Base-by-base conservation (phyloP, 2,113 vertebrate species). In the Perognathus longimembris region DNA sequence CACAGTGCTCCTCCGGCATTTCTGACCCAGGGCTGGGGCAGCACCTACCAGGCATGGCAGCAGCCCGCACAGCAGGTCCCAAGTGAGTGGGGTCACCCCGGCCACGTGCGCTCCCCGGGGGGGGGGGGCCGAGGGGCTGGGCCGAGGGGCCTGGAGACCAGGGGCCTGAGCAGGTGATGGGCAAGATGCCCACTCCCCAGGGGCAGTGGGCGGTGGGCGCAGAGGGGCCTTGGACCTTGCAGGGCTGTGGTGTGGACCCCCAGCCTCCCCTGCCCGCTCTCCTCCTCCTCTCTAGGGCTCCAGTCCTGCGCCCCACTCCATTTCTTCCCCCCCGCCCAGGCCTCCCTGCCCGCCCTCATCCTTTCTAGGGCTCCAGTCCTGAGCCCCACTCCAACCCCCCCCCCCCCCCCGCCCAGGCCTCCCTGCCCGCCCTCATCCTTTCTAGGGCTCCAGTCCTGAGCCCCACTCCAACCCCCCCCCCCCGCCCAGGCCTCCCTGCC, bases 31-130 rank as follows among this genome's bases (percentile, higher is more conserved):
- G 99, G 99, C 92, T 99, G 99, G 99, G 99, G 99, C 63, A 99
- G 98, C 79, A 98, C 99, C 95, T 99, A 99, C 98, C 99, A 99
- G 97, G 98, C 99, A 6, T 99, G 99, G 99, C 99, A 99, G 97
- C 99, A 99, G 95, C 99, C 99, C 95, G 96, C 98, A 87, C 99
- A 99, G 90, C 99, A 99, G 98, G 99, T 99, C 89, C 99, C 99
- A 98, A 98, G 99, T 99, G 98, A 98, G 98, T 98, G 82, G 32
- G 45, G 12, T 26, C 0, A 15, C 50, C 12, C 12, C 17, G 50
- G 50, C 50, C 17, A 15, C 50, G 50, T 4, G 14, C 17, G 14
- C 32, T 40, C 34, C 12, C 22, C 7, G 38, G 70, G 45, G 28
- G 32, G 12, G n/a, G 26, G 67, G 18, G n/a, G n/a, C n/a, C n/a